Conservation (phyloP, 1,140 invertebrate species). For the Saccostrea echinata region DNA sequence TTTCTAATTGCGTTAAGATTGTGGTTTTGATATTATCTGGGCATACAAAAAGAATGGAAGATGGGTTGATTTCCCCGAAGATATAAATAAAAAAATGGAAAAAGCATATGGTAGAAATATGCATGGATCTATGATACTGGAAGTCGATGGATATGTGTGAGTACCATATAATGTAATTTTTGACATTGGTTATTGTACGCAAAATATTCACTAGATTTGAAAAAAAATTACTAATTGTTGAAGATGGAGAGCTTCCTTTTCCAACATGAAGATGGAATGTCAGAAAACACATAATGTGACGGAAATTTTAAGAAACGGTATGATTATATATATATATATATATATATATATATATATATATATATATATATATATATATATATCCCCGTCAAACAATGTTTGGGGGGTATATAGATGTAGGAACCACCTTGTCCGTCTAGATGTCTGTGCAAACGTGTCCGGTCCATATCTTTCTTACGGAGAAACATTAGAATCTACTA, state of each 20-base stretch:
- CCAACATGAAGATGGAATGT: slow-evolving; percentile 20
- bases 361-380: no score
- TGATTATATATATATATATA: background rate
- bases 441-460: no score
- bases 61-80: background rate
- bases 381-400: no score
- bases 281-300: background rate
- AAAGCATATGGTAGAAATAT: background rate
- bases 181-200: background rate
- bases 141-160: background rate
- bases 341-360: no score
- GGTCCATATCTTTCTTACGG: no score
- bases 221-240: no score
- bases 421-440: no score
- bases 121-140: background rate
- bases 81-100: background rate
- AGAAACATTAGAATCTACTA: no score
- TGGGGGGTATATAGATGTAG: no score
- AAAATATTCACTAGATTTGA: background rate
- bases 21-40: background rate
- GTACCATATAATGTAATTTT: background rate
- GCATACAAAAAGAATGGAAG: background rate
- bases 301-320: background rate
- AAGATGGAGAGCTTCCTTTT: background rate
- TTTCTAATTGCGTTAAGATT: background rate